Conservation (phyloP, 2,113 vertebrate species). For the Globicephala melas region DNA sequence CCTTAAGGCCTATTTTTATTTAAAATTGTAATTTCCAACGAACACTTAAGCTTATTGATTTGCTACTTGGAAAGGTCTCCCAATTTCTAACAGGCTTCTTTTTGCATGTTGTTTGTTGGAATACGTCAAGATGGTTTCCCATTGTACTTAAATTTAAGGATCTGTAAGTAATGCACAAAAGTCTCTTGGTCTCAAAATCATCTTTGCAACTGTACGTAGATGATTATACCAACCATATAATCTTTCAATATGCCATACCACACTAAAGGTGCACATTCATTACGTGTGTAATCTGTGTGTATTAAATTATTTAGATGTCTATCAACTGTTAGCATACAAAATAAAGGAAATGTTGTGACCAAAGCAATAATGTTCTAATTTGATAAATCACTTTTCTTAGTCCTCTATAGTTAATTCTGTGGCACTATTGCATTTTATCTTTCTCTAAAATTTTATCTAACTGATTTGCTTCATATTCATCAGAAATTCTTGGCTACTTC, state of each 20-base stretch:
- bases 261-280: neutral
- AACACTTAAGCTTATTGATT: slow-evolving; percentile 42
- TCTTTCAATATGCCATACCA: neutral
- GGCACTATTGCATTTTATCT: neutral
- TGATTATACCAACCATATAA: neutral
- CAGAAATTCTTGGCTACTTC: neutral
- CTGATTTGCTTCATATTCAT: neutral
- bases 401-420: neutral
- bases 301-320: neutral
- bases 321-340: neutral
- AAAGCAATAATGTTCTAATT: neutral
- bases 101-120: slow-evolving; percentile 16
- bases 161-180: neutral
- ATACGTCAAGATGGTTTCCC: slow-evolving; percentile 23
- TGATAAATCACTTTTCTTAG: neutral
- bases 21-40: slow-evolving; percentile 9
- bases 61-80: neutral
- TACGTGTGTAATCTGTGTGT: neutral
- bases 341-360: neutral
- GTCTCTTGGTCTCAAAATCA: neutral
- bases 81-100: neutral
- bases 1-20: neutral
- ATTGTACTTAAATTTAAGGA: slow-evolving; percentile 12
- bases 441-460: neutral
- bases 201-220: neutral